Evolutionary conservation across 1,140 invertebrate genomes (phyloP).

Genomic region (Pararge aegeria): DNA sequence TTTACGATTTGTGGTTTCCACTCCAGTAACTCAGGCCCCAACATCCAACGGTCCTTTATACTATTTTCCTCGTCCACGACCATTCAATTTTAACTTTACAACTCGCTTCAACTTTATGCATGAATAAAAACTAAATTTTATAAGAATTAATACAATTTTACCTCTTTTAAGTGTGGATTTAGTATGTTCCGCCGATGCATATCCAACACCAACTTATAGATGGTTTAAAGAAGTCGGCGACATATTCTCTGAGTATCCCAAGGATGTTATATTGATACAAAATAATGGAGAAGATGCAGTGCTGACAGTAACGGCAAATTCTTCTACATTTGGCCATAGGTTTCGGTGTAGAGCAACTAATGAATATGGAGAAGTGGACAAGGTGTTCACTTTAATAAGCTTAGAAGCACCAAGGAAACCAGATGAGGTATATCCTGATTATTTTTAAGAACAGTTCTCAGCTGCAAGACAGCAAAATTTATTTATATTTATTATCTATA

Average conservation of each 20-base stretch:
- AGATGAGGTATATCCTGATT: slow-evolving; percentile 32
- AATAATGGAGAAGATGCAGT: slow-evolving; percentile 39
- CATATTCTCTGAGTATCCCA: slow-evolving; percentile 39
- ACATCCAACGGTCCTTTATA: no score
- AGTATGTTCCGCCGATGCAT: slow-evolving; percentile 45
- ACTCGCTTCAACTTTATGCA: no score
- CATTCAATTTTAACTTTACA: no score
- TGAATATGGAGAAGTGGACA: slow-evolving; percentile 37
- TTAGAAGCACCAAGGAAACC: slow-evolving; percentile 44
- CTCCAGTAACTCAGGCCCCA: no score
- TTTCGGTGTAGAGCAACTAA: slow-evolving; percentile 53
- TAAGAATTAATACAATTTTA: not conserved
- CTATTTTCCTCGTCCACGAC: no score
- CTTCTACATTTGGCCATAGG: slow-evolving; percentile 36
- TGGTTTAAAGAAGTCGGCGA: slow-evolving; percentile 50
- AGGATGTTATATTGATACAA: slow-evolving; percentile 38
- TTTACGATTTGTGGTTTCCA: no score
- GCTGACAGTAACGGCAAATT: slow-evolving; percentile 35
- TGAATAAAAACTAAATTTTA: no score
- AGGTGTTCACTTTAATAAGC: slow-evolving; percentile 43
- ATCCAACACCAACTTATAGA: slow-evolving; percentile 49
- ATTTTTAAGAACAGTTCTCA: no score
- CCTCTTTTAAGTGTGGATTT: slow-evolving; percentile 48
- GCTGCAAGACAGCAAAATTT: no score
- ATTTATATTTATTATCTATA: no score